These are phyloP conservation scores for Zaprionus ghesquierei DNA, from an alignment of 1,140 invertebrate genomes.

Conservation along the genomic window DNA sequence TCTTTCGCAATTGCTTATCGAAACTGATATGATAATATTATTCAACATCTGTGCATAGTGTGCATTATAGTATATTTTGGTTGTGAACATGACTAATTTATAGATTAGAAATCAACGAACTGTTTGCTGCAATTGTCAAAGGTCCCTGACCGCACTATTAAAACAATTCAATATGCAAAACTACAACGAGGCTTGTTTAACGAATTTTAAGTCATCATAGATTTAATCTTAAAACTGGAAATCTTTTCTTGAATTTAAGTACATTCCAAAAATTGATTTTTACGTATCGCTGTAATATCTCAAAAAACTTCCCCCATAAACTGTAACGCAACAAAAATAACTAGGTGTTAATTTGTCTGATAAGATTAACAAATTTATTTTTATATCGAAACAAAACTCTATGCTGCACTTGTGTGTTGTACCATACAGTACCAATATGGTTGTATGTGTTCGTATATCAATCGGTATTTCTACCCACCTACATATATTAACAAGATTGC, in stretches of 20 bases:
- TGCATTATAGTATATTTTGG: not conserved
- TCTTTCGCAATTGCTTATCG: not conserved
- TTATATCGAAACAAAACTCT: not conserved
- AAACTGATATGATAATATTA: not conserved
- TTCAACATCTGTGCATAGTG: not conserved
- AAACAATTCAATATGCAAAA: not conserved
- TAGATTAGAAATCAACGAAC: not conserved
- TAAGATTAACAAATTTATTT: not conserved
- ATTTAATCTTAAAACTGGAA: not conserved
- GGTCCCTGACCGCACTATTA: slow-evolving; percentile 8
- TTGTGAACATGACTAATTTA: not conserved
- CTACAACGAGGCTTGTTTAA: not conserved
- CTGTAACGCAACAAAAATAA: not conserved
- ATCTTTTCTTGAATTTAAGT: not conserved
- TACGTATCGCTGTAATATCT: not conserved
- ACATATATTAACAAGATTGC: not conserved
- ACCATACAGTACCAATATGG: not conserved
- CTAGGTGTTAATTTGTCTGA: not conserved
- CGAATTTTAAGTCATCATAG: not conserved
- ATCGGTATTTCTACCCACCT: not conserved
- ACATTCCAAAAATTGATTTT: not conserved
- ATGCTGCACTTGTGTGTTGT: not conserved
- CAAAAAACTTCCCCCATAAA: not conserved
- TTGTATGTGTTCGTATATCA: not conserved
- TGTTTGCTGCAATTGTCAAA: not conserved